phyloP scores from a whole-genome alignment of 2,797 vertebrate genomes.

The Acanthurus tractus region DNA sequence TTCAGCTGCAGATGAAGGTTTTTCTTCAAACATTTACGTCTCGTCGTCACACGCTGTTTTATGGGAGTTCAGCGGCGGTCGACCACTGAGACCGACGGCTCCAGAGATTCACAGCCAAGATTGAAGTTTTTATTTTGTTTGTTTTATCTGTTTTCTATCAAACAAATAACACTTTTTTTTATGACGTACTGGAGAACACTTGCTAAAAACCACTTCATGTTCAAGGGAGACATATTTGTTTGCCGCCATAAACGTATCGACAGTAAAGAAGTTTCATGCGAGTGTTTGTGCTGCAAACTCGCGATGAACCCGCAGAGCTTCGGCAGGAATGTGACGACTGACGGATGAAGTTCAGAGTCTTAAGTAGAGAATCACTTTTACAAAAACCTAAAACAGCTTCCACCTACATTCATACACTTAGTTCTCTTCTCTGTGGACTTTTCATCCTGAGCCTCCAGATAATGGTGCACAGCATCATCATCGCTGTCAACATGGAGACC shows the following conservation, averaged over 20 bases:
- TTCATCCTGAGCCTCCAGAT: no score
- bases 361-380: no score
- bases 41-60: constrained; percentile 16
- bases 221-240: background rate
- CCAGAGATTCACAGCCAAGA: background rate
- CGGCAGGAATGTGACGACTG: background rate
- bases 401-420: no score
- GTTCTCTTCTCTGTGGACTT: no score
- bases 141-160: no score
- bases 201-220: background rate
- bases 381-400: no score
- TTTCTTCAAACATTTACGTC: background rate
- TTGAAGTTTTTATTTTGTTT: background rate
- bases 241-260: background rate
- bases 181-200: background rate
- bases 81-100: background rate
- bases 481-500: no score
- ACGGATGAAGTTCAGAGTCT: no score
- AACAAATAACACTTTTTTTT: no score
- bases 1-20: no score
- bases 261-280: background rate
- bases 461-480: no score
- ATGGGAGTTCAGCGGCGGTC: constrained; percentile 31
- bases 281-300: background rate
- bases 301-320: background rate